Base-by-base conservation (phyloP, 2,888 invertebrate genomes). In the Spicauda simplicius region DNA sequence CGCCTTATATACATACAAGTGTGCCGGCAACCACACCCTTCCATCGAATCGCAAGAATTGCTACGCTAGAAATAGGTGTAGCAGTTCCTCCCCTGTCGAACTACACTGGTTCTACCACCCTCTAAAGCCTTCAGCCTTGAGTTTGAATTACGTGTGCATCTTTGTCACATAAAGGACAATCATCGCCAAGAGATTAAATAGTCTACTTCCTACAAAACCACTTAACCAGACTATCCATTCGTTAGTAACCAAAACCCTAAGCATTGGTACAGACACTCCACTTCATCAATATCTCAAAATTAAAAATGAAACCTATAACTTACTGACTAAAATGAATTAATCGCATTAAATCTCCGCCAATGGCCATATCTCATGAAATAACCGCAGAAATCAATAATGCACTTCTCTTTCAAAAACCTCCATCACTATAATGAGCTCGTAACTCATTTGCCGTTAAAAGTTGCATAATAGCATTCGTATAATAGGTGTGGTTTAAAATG, bases 361-460 rank as follows among this genome's bases (percentile, higher is more conserved):
- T 37, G 18, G 14, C 60, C 56, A 67, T 67, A 67, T 67, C 66
- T 67, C 61, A 61, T 56, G 55, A 55, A 56, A 66, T 66, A 66
- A 66, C 66, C 56, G 66, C 66, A 56, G 61, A 66, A 55, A 67
- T 67, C 66, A 67, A 61, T 61, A 67, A 67, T 67, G 66, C 61
- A 67, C 61, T 61, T 61, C 66, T 66, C 56, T 20, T 48, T 55
- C 61, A 61, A 67, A 67, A 67, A 67, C 66, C 66, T 67, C 60
- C 66, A 67, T 67, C 66, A 67, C 61, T 20, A 50, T 67, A 67
- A 67, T 67, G 66, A 67, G 61, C 37, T 56, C 55, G 50, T 67
- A 56, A 61, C 56, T 67, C 66, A 67, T 61, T 61, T 61, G 66
- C 37, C 61, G 66, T 61, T 60, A 61, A 60, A 67, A 37, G 37